Evolutionary conservation across 2,888 invertebrate genomes (phyloP).

Genomic region (Calliphora vomitoria): DNA sequence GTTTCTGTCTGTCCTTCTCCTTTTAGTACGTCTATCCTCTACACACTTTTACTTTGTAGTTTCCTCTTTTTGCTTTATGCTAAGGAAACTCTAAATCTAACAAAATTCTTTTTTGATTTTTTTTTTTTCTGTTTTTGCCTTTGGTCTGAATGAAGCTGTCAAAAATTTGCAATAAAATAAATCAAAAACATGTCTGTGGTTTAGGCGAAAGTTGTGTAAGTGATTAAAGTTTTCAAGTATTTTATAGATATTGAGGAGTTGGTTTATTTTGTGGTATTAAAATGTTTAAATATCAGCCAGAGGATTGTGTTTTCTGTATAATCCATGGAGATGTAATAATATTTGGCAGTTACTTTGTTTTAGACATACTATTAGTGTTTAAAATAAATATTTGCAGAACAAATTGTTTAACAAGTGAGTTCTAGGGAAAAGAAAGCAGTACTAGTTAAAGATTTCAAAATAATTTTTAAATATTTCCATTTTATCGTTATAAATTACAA

Average conservation of each 20-base stretch:
- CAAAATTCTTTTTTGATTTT: neutral
- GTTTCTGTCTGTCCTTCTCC: neutral
- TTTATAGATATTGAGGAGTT: conserved; percentile 5
- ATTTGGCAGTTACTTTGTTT: no score
- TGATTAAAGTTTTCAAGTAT: conserved; percentile 57
- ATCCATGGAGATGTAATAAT: neutral
- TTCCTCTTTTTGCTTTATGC: neutral
- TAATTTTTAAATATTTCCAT: no score
- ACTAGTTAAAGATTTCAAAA: no score
- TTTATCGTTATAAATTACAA: no score
- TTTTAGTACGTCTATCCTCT: neutral
- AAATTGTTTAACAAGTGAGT: no score
- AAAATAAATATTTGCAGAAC: no score
- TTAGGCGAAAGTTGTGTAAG: conserved; percentile 46
- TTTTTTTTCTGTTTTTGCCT: neutral
- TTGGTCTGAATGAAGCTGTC: conserved; percentile 47
- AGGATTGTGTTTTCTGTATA: neutral
- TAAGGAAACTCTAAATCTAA: conserved; percentile 15
- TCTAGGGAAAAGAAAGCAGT: no score
- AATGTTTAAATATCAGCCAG: neutral
- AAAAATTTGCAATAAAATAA: conserved; percentile 61
- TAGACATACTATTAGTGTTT: no score
- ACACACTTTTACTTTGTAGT: conserved; percentile 28
- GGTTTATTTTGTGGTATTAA: neutral
- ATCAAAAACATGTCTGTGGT: conserved; percentile 58